Percentiles rank a stretch among this genome's conserved stretches.
Conservation (phyloP, 2,797 vertebrate species). For the Ambastaia sidthimunki region DNA sequence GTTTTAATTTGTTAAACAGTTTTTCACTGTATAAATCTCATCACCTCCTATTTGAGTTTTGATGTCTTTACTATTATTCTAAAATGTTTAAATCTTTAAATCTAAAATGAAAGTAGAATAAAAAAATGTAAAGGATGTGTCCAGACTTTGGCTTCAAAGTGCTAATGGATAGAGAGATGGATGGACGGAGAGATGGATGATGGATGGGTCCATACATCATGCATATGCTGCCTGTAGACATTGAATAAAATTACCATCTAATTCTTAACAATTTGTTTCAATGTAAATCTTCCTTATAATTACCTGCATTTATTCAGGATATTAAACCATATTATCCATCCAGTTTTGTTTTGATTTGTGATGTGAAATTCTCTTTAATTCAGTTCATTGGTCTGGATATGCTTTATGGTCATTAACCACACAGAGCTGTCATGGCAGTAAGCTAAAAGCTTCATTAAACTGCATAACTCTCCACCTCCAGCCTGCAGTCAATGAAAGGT, state of each 20-base stretch:
- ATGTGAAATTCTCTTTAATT: constrained; percentile 22
- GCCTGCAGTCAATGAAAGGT: constrained; percentile 20
- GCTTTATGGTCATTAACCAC: constrained; percentile 2
- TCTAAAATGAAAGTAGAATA: too few species aligned
- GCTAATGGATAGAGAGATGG: background rate
- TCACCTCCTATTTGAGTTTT: background rate
- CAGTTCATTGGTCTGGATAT: constrained; percentile 40
- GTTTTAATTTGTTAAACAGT: too few species aligned
- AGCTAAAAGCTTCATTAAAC: constrained; percentile 52
- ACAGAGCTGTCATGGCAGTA: constrained; percentile 31
- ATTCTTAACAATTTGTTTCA: background rate
- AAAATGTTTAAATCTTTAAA: background rate
- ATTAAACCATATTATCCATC: constrained; percentile 1
- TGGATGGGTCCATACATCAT: background rate
- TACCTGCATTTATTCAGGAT: background rate
- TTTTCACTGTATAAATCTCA: background rate
- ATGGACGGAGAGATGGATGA: background rate
- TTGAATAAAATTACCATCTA: background rate
- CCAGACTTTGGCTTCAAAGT: background rate
- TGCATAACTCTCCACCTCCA: background rate
- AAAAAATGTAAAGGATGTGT: background rate
- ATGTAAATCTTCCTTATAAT: background rate
- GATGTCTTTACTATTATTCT: background rate
- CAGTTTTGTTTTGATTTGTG: constrained; percentile 17
- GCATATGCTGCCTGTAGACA: background rate